Evolutionary conservation across 2,888 invertebrate species (phyloP).

Genomic region (Melinaea menophilus): DNA sequence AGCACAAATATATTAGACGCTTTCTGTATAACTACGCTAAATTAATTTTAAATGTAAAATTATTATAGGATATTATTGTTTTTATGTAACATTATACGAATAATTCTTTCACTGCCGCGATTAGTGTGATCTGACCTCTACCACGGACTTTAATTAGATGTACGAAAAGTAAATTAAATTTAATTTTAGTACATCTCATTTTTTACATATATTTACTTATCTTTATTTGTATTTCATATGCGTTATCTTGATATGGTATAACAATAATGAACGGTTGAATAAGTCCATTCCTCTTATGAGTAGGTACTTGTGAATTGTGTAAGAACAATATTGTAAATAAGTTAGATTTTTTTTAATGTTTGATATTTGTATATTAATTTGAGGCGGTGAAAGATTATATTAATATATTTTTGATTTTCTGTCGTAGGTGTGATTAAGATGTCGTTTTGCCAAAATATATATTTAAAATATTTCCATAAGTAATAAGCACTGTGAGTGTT

Average conservation of each 20-base stretch:
- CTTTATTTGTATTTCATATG: not conserved
- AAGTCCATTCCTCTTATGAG: not conserved
- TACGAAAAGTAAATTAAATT: not conserved
- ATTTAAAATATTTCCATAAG: constrained; percentile 25
- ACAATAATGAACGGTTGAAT: not conserved
- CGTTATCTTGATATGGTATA: no score
- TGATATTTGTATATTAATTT: not conserved
- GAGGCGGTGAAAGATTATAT: constrained; percentile 22
- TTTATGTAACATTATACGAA: not conserved
- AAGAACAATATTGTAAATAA: no score
- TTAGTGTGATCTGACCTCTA: not conserved
- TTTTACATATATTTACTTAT: not conserved
- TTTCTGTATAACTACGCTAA: constrained; percentile 6
- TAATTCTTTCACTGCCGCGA: not conserved
- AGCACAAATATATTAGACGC: constrained; percentile 26
- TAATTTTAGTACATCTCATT: not conserved
- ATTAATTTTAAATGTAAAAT: constrained; percentile 4
- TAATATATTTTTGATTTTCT: constrained; percentile 14
- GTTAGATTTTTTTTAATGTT: no score
- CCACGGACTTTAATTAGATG: no score
- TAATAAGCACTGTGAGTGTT: constrained; percentile 53
- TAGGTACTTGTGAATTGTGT: not conserved
- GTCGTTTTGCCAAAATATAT: constrained; percentile 23
- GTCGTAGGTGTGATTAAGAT: constrained; percentile 17
- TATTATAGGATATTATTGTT: not conserved